Evolutionary conservation across 2,113 vertebrate species (phyloP), one percentile per base, ranked within the genome.

Genomic region (Hippoglossus stenolepis): DNA sequence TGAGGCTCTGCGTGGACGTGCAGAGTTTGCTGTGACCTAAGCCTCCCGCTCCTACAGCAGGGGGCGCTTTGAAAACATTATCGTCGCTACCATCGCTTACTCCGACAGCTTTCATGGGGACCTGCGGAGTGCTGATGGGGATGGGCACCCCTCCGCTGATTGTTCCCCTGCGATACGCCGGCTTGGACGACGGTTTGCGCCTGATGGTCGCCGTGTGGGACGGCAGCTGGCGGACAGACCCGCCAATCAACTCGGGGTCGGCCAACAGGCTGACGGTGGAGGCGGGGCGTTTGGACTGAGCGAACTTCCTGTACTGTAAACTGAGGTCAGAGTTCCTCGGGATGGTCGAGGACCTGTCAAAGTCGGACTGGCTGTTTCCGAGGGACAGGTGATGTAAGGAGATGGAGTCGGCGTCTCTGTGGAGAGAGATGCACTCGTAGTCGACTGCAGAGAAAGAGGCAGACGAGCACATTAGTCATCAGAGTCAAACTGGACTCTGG

Each of bases 271-370:
- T 96, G 77, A 95, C 95, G 0, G 95, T 95, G 45, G 95, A 96
- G 2, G 93, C 85, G 0, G 95, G 95, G 0, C 95, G 93, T 59
- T 95, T 93, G 77, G 86, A 93, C 75, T 95, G 95, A 28, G 93
- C 92, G 18, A 96, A 94, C 80, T 93, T 93, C 57, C 93, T 84
- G 88, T 93, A 96, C 85, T 95, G 94, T 64, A 92, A 80, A 54
- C 92, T 84, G 45, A 96, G 91, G 79, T 96, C 95, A 0, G 95
- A 96, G 91, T 96, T 95, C 60, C 95, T 90, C 0, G 95, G 95
- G 70, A 96, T 94, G 5, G 95, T 96, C 3, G 94, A 95, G 12
- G 95, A 96, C 73, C 92, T 94, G 91, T 96, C 95, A 2, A 95
- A 95, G 77, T 95, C 94, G 0, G 93, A 87, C 35, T 94, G 94